Conservation (phyloP, 2,113 vertebrate genomes). For the Nettapus auritus region DNA sequence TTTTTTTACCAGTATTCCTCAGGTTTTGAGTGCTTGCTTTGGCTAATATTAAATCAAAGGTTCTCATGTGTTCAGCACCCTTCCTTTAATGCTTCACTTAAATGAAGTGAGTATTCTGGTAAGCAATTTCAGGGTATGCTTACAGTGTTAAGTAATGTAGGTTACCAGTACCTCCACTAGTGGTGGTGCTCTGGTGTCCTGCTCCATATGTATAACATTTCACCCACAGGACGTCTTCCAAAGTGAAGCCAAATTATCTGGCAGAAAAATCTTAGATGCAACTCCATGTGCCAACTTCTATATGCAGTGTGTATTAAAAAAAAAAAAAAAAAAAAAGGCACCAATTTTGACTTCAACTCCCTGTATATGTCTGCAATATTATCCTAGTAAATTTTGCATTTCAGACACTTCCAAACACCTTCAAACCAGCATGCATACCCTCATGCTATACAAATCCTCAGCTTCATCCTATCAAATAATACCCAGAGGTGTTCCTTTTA, state of each 20-base stretch:
- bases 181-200: not conserved
- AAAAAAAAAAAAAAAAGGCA: not conserved
- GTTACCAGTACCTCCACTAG: not conserved
- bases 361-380: not conserved
- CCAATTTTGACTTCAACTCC: not conserved
- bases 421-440: not conserved
- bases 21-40: not conserved
- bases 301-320: no score
- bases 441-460: not conserved
- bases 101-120: not conserved
- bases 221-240: not conserved
- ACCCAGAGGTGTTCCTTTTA: not conserved
- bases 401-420: not conserved
- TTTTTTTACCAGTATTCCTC: not conserved
- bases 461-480: not conserved
- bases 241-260: not conserved
- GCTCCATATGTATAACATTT: not conserved
- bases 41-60: not conserved
- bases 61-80: not conserved
- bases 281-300: not conserved
- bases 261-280: not conserved
- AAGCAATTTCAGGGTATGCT: not conserved
- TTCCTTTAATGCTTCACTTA: not conserved
- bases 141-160: not conserved
- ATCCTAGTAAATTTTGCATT: not conserved